These are phyloP conservation scores for Tychaedon coryphoeus DNA, from an alignment of 2,113 vertebrate genomes.

Conservation along the genomic window DNA sequence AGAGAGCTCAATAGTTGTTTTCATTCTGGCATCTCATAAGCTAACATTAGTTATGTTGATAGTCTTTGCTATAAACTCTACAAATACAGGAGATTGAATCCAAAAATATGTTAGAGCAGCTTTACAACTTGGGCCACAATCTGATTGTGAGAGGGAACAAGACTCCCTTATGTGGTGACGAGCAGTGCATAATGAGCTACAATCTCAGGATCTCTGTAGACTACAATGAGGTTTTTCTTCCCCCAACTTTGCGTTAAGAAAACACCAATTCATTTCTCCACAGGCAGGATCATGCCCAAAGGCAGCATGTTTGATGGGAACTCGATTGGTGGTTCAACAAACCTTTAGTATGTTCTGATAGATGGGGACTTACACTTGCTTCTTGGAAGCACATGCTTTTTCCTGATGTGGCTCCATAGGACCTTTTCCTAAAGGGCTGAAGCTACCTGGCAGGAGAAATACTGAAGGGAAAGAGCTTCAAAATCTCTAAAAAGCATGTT, in stretches of 20 bases:
- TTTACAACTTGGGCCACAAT: slow-evolving; percentile 34
- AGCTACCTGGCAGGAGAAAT: background rate
- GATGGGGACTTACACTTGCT: background rate
- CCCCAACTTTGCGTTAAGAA: background rate
- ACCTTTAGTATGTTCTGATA: background rate
- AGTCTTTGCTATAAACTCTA: slow-evolving; percentile 34
- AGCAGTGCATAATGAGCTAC: slow-evolving; percentile 12
- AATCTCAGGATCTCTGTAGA: background rate
- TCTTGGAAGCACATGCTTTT: background rate
- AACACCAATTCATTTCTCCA: slow-evolving; percentile 4
- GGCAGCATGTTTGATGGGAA: background rate
- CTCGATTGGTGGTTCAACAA: background rate
- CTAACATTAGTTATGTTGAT: slow-evolving; percentile 46
- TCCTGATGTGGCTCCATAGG: background rate
- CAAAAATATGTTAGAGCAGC: slow-evolving; percentile 25
- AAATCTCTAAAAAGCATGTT: background rate
- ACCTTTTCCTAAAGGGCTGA: background rate
- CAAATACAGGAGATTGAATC: background rate
- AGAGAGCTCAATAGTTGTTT: slow-evolving; percentile 53
- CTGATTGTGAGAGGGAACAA: slow-evolving; percentile 56
- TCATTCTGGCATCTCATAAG: slow-evolving; percentile 42
- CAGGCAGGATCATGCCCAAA: background rate
- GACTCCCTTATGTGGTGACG: slow-evolving; percentile 8
- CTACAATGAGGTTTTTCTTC: slow-evolving; percentile 49
- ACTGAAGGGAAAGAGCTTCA: background rate